Evolutionary conservation across 2,113 vertebrate genomes (phyloP).

Genomic region (Scatophagus argus): DNA sequence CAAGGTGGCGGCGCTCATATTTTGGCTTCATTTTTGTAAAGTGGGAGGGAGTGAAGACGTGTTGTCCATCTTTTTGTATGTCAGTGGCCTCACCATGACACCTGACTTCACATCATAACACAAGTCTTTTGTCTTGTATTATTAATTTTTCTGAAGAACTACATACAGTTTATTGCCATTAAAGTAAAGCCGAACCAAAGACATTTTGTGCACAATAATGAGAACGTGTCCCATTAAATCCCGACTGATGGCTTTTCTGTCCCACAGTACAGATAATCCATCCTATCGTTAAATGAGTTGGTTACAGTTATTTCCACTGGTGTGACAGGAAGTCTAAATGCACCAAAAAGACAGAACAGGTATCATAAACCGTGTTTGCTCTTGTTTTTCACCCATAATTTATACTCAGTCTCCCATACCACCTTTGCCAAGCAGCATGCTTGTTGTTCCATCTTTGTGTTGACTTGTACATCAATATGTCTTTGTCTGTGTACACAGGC

Average conservation of each 20-base stretch:
- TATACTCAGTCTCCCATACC: neutral
- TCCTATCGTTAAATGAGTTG: neutral
- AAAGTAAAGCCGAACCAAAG: neutral
- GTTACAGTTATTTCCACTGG: neutral
- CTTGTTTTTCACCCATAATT: slow-evolving; percentile 10
- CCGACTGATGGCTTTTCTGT: neutral
- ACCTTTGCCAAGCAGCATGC: slow-evolving; percentile 13
- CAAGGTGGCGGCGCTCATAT: no score
- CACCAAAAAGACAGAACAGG: neutral
- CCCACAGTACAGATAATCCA: neutral
- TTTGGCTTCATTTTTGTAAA: no score
- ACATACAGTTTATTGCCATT: neutral
- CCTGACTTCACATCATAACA: neutral
- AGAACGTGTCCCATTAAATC: neutral
- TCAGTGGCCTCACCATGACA: no score
- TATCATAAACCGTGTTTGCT: neutral
- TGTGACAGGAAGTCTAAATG: slow-evolving; percentile 9
- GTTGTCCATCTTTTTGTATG: no score
- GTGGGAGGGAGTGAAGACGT: no score
- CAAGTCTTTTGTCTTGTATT: neutral
- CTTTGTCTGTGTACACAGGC: slow-evolving; percentile 23
- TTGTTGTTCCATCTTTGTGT: slow-evolving; percentile 33
- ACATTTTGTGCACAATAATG: slow-evolving; percentile 2
- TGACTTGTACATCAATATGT: neutral
- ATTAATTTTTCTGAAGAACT: neutral